A percentile compares a stretch with the other conserved stretches of the same genome.
Evolutionary conservation across 2,797 vertebrate genomes (phyloP).

Genomic region (Podarcis siculus): DNA sequence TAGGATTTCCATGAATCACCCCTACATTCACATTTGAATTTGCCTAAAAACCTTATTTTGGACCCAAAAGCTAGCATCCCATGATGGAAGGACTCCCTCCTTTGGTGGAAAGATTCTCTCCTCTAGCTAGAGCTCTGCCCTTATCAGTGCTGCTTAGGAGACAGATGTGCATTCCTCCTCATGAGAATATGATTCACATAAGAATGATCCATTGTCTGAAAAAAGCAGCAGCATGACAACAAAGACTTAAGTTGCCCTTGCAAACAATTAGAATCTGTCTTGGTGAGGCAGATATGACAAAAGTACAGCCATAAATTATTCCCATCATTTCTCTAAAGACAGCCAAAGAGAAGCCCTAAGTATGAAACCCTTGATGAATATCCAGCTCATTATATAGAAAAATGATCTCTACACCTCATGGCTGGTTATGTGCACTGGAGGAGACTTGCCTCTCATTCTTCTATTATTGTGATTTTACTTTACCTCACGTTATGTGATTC

Average conservation of each 20-base stretch:
- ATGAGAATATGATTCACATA: background rate
- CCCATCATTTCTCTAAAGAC: background rate
- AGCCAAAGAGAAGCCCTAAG: background rate
- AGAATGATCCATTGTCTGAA: background rate
- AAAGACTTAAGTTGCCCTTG: background rate
- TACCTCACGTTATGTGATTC: background rate
- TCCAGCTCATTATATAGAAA: conserved; percentile 8
- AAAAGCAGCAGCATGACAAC: background rate
- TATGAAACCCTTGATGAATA: conserved; percentile 2
- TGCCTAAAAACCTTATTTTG: background rate
- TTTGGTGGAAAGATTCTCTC: background rate
- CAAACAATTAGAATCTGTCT: background rate
- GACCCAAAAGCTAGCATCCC: background rate
- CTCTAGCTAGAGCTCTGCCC: background rate
- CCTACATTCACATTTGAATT: background rate
- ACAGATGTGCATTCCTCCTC: background rate
- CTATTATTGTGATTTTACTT: background rate
- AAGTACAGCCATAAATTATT: background rate
- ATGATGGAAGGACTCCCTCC: background rate
- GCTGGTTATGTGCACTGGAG: background rate
- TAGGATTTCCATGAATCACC: background rate
- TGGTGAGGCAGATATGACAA: background rate
- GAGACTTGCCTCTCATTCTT: background rate
- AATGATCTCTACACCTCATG: background rate
- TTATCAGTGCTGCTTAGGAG: background rate